Conservation (phyloP, 1,140 invertebrate species). For the Hesperophylax magnus region DNA sequence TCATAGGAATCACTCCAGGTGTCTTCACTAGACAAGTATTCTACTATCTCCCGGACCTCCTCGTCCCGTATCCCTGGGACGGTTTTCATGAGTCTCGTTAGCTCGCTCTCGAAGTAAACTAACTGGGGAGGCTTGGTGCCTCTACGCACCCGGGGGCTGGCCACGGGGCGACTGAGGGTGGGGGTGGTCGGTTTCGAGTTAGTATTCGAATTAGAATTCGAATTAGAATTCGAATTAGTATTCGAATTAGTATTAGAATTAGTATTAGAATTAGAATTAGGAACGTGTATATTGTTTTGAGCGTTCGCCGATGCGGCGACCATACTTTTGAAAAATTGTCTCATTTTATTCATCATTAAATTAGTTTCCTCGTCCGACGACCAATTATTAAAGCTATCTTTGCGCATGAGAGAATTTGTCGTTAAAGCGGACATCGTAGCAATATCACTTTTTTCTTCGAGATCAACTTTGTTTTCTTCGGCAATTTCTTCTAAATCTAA, state of each 20-base stretch:
- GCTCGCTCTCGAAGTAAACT: slow-evolving; percentile 89
- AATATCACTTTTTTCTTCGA: slow-evolving; percentile 65
- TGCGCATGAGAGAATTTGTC: slow-evolving; percentile 77
- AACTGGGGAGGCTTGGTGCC: slow-evolving; percentile 85
- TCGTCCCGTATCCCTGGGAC: slow-evolving; percentile 91
- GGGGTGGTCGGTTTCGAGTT: slow-evolving; percentile 62
- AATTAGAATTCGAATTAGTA: no score
- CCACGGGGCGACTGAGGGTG: slow-evolving; percentile 72
- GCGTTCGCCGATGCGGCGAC: slow-evolving; percentile 78
- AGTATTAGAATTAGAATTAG: slow-evolving; percentile 58
- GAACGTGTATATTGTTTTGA: slow-evolving; percentile 59
- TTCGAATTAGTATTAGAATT: no score
- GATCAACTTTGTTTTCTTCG: slow-evolving; percentile 69
- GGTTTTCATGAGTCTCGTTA: slow-evolving; percentile 92
- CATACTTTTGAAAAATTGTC: slow-evolving; percentile 92
- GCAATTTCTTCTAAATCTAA: slow-evolving; percentile 72
- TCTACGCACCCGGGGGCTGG: slow-evolving; percentile 72
- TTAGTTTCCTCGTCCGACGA: slow-evolving; percentile 94
- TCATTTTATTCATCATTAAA: slow-evolving; percentile 95
- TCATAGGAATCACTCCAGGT: slow-evolving; percentile 94
- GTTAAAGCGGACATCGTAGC: slow-evolving; percentile 65
- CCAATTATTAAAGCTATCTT: slow-evolving; percentile 94
- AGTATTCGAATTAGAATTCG: slow-evolving; percentile 59
- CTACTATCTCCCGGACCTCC: slow-evolving; percentile 91
- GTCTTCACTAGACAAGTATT: slow-evolving; percentile 91